phyloP scores from a whole-genome alignment of 53 echinoderm and acorn worm genomes.

The Patiria pectinifera region DNA sequence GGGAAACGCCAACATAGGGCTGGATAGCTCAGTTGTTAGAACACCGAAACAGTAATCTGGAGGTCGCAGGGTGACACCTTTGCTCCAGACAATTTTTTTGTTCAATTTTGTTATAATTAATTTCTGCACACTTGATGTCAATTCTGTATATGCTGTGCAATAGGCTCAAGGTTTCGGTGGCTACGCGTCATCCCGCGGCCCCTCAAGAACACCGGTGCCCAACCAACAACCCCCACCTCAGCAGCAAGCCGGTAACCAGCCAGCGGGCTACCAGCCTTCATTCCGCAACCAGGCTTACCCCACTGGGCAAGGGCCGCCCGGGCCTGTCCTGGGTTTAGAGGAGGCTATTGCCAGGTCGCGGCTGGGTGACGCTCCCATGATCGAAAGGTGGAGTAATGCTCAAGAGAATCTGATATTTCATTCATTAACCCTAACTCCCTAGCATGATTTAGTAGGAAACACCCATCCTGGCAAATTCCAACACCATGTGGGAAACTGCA shows the following conservation, averaged over 20 bases:
- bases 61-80: no score
- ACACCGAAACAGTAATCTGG: no score
- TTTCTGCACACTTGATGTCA: no score
- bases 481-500: no score
- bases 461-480: no score
- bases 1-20: no score
- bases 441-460: no score
- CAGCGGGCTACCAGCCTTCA: constrained; percentile 76
- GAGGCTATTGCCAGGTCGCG: constrained; percentile 61
- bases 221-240: constrained; percentile 41
- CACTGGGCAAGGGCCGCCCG: constrained; percentile 58
- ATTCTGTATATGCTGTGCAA: neutral
- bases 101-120: no score
- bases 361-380: constrained; percentile 69
- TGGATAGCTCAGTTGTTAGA: no score
- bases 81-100: no score
- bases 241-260: constrained; percentile 31
- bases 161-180: constrained; percentile 11
- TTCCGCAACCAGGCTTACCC: constrained; percentile 82
- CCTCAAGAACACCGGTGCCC: constrained; percentile 52
- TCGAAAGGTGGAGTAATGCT: constrained; percentile 71
- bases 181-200: constrained; percentile 12
- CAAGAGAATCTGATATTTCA: no score
- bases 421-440: no score
- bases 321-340: constrained; percentile 65